Evolutionary conservation across 2,888 invertebrate genomes (phyloP).

Genomic region (Callosobruchus maculatus): DNA sequence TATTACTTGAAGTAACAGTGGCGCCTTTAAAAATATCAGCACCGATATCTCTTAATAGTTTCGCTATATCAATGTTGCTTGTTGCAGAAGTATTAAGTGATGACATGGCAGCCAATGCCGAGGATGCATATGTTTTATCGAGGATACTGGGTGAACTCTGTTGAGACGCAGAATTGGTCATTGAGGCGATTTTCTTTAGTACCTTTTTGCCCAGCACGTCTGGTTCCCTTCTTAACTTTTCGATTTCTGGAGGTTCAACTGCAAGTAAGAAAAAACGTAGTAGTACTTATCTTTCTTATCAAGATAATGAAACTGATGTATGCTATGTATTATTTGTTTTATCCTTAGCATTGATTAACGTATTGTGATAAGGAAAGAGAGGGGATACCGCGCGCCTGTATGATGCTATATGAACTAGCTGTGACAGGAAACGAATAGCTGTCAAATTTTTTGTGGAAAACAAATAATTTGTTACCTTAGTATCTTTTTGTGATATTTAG

Average conservation of each 20-base stretch:
- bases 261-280: neutral
- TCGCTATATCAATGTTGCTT: neutral
- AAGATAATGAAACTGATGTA: too few species aligned
- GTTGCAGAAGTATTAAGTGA: neutral
- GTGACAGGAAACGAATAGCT: too few species aligned
- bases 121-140: neutral
- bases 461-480: too few species aligned
- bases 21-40: neutral
- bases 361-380: too few species aligned
- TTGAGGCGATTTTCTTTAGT: neutral
- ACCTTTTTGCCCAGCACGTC: conserved; percentile 3
- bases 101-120: neutral
- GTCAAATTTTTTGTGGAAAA: too few species aligned
- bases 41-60: neutral
- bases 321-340: too few species aligned
- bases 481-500: too few species aligned
- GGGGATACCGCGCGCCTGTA: too few species aligned
- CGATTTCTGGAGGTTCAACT: conserved; percentile 3
- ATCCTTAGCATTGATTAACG: too few species aligned
- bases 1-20: neutral
- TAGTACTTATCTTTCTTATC: too few species aligned
- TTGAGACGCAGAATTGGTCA: neutral
- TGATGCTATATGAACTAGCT: too few species aligned
- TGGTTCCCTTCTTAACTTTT: neutral
- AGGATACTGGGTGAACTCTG: neutral